phyloP scores from a whole-genome alignment of 2,113 vertebrate species.

The Sula dactylatra region DNA sequence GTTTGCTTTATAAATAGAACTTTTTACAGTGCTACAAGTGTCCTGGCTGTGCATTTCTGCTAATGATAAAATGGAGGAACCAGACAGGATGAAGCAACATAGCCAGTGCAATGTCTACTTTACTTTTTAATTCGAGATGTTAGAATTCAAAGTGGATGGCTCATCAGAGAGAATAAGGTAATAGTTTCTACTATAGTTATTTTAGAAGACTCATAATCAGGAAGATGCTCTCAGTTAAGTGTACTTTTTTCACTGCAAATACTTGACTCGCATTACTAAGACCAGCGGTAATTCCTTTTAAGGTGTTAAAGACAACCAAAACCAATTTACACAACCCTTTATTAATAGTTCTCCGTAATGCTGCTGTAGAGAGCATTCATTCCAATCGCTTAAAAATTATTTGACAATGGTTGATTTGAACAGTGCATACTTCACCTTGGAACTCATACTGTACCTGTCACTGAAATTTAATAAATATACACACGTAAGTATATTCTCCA shows the following conservation, averaged over 20 bases:
- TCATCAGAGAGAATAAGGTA: conserved; percentile 15
- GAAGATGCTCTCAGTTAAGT: background rate
- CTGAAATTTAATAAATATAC: background rate
- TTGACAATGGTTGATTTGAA: background rate
- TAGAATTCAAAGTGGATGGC: conserved; percentile 56
- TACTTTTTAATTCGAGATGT: conserved; percentile 44
- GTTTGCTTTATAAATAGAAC: conserved; percentile 49
- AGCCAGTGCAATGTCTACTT: conserved; percentile 61
- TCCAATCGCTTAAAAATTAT: background rate
- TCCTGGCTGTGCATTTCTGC: conserved; percentile 50
- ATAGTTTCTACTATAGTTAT: conserved; percentile 52
- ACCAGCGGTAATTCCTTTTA: background rate
- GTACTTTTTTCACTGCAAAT: background rate
- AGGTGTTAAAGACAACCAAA: background rate
- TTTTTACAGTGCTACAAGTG: conserved; percentile 29
- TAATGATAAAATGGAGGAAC: conserved; percentile 45
- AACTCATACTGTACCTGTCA: background rate
- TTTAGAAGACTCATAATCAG: background rate
- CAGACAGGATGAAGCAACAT: background rate
- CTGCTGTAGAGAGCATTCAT: background rate
- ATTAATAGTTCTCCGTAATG: background rate
- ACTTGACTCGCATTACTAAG: background rate
- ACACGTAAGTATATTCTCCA: background rate
- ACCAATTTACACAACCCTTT: background rate
- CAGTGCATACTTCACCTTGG: background rate